A percentile compares a stretch with the other conserved stretches of the same genome.
Evolutionary conservation across 2,113 vertebrate genomes (phyloP).

Genomic region (Larimichthys polyactis): DNA sequence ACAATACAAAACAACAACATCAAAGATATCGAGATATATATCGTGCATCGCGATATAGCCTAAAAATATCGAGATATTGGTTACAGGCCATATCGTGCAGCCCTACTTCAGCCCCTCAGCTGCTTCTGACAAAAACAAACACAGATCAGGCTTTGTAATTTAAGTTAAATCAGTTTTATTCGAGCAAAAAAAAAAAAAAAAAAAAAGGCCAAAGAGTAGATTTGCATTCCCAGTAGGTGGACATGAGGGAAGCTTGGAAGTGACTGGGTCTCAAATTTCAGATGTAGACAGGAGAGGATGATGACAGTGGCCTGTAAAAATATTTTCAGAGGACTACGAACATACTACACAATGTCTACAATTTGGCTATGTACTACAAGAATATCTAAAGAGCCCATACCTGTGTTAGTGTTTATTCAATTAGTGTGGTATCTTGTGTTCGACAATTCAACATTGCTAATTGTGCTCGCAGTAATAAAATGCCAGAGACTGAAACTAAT

Average conservation of each 20-base stretch:
- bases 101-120: no score
- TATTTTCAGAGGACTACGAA: not conserved
- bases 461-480: conserved; percentile 1
- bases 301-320: not conserved
- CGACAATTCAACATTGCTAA: not conserved
- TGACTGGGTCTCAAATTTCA: conserved; percentile 12
- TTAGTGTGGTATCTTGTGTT: not conserved
- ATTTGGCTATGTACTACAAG: not conserved
- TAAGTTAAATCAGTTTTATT: conserved; percentile 70
- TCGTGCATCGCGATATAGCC: no score
- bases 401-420: not conserved
- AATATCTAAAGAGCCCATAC: not conserved
- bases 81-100: no score
- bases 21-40: no score
- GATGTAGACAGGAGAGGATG: not conserved
- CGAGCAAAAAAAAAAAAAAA: conserved; percentile 51
- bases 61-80: no score
- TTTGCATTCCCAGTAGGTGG: conserved; percentile 42
- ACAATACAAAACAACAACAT: no score
- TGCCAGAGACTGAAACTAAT: conserved; percentile 19
- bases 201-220: conserved; percentile 57
- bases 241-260: conserved; percentile 34
- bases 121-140: not conserved
- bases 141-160: not conserved
- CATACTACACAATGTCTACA: conserved; percentile 13